Conservation (phyloP, 2,888 invertebrate species). For the Pachycephus smyrnensis region DNA sequence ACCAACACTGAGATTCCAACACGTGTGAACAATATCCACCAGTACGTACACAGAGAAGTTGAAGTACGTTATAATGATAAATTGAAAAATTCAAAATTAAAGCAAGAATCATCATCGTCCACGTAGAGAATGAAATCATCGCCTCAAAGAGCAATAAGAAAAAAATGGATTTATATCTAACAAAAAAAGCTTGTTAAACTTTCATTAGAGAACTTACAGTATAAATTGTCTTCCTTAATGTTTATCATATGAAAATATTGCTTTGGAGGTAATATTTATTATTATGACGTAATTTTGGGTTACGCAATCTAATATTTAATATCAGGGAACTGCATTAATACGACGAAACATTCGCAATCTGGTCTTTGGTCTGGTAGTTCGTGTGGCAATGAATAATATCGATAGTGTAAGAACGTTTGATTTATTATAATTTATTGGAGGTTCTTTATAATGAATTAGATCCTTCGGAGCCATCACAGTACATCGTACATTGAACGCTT, state of each 20-base stretch:
- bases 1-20: background rate
- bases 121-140: background rate
- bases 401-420: background rate
- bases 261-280: no score
- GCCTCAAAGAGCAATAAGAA: background rate
- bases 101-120: background rate
- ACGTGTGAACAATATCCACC: background rate
- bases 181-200: background rate
- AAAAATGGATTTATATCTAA: background rate
- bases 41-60: background rate
- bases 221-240: no score
- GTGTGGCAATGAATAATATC: background rate
- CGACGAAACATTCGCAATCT: background rate
- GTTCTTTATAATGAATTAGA: background rate
- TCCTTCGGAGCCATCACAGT: conserved; percentile 13
- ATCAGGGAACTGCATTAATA: background rate
- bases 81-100: background rate
- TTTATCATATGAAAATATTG: no score
- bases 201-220: background rate
- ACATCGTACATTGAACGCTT: conserved; percentile 10
- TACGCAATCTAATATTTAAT: background rate
- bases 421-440: conserved; percentile 5
- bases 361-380: background rate
- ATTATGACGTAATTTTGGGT: background rate
- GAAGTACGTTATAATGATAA: background rate